Conservation (phyloP, 2,113 vertebrate genomes). For the Salminus brasiliensis region DNA sequence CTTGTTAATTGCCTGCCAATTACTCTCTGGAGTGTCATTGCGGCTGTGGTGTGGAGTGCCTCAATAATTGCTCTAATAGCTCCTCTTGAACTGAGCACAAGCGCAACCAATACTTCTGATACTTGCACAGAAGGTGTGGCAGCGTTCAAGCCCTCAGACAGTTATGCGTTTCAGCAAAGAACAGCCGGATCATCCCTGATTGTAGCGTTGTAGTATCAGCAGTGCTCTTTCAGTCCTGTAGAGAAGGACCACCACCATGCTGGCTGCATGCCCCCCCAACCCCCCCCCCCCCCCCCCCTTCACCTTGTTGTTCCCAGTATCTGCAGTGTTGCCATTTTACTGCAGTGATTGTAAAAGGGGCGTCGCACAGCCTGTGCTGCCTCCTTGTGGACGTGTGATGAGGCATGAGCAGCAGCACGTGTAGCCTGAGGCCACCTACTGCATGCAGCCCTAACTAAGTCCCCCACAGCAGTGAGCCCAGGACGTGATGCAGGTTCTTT, state of each 20-base stretch:
- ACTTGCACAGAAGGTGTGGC: slow-evolving; percentile 23
- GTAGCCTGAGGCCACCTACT: slow-evolving; percentile 23
- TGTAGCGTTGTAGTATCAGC: slow-evolving; percentile 1
- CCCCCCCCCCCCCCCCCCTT: neutral
- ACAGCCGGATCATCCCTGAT: slow-evolving; percentile 21
- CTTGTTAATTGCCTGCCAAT: slow-evolving; percentile 80
- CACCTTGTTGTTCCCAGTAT: slow-evolving; percentile 20
- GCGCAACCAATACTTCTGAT: neutral
- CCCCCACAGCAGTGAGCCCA: neutral
- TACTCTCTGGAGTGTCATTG: slow-evolving; percentile 71
- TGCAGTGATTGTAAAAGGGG: slow-evolving; percentile 47
- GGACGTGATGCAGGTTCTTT: neutral
- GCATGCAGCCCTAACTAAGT: neutral
- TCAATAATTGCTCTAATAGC: slow-evolving; percentile 74
- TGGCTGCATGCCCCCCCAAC: neutral
- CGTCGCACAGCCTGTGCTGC: slow-evolving; percentile 54
- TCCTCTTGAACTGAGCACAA: slow-evolving; percentile 52
- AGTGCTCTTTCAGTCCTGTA: neutral
- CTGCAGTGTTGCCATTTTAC: slow-evolving; percentile 40
- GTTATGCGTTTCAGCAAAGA: neutral
- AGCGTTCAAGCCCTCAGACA: slow-evolving; percentile 27
- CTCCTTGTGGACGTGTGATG: slow-evolving; percentile 65
- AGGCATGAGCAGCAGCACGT: slow-evolving; percentile 39
- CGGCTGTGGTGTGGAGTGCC: slow-evolving; percentile 65
- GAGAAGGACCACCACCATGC: neutral